phyloP scores from a whole-genome alignment of 2,797 vertebrate genomes.

The Dendrocincla fuliginosa region DNA sequence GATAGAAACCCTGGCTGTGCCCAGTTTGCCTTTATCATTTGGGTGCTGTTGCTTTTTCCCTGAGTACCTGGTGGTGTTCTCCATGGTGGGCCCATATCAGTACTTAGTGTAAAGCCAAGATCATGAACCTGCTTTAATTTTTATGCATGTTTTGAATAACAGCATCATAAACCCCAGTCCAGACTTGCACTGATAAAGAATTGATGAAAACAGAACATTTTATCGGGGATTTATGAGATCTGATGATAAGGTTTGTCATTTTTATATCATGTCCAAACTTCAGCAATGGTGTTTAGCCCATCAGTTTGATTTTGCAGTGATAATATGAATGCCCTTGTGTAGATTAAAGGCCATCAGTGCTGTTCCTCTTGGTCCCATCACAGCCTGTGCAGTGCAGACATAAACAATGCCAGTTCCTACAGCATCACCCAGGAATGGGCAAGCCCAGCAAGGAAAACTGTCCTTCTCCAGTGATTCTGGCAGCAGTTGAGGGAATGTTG shows the following conservation, averaged over 20 bases:
- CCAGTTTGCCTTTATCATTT: not conserved
- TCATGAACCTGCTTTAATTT: not conserved
- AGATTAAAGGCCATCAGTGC: not conserved
- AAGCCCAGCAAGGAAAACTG: not conserved
- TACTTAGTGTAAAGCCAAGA: not conserved
- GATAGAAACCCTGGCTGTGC: not conserved
- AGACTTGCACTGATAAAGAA: not conserved
- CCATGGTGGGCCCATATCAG: not conserved
- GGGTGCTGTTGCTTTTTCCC: not conserved
- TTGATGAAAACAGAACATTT: not conserved
- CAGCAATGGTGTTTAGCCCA: not conserved
- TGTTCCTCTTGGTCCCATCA: not conserved
- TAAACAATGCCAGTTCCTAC: not conserved
- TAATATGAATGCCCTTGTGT: not conserved
- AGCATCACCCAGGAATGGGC: not conserved
- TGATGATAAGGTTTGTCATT: not conserved
- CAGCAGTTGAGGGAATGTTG: not conserved
- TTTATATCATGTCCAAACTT: fast-evolving
- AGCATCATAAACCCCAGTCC: not conserved
- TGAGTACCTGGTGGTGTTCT: not conserved
- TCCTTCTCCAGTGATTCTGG: not conserved
- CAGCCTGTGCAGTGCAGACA: not conserved
- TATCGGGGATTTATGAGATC: not conserved
- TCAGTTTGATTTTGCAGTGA: not conserved
- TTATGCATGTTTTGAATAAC: not conserved